Evolutionary conservation across 1,140 invertebrate genomes (phyloP).

Genomic region (Notospermus geniculatus): DNA sequence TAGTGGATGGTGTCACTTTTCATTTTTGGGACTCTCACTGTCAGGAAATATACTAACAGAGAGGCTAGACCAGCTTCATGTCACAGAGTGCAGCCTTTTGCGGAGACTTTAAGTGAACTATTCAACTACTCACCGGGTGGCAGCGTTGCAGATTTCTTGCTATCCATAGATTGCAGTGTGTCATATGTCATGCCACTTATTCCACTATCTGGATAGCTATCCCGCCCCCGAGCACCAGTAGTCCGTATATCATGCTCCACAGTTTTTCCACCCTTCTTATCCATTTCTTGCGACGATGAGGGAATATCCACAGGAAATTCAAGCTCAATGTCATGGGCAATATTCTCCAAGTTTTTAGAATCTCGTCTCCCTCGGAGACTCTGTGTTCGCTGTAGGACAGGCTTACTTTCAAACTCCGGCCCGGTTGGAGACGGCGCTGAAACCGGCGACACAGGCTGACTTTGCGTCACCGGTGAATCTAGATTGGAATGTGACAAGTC

Average conservation of each 20-base stretch:
- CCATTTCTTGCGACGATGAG: conserved; percentile 66
- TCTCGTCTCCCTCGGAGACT: background rate
- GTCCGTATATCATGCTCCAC: background rate
- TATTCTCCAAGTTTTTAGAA: too few relatives aligned
- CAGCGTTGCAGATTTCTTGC: conserved; percentile 20
- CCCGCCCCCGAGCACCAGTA: conserved; percentile 61
- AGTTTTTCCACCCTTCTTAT: background rate
- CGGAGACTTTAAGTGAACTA: too few relatives aligned
- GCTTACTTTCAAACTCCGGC: conserved; percentile 4
- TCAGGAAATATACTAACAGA: too few relatives aligned
- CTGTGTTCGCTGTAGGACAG: conserved; percentile 1
- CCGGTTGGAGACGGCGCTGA: background rate
- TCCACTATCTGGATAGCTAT: conserved; percentile 50
- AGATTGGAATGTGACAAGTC: background rate
- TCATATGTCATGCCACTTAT: conserved; percentile 41
- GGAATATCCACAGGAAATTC: conserved; percentile 61
- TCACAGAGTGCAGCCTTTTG: too few relatives aligned
- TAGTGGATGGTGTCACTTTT: too few relatives aligned
- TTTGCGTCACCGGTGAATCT: conserved; percentile 9
- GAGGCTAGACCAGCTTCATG: too few relatives aligned
- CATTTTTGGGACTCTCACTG: too few relatives aligned
- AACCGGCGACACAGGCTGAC: conserved; percentile 4
- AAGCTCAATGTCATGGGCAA: too few relatives aligned
- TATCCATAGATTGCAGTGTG: conserved; percentile 33
- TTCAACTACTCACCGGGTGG: conserved; percentile 22